These are phyloP conservation scores for Chelonus formosanus DNA, from an alignment of 2,888 invertebrate species.

Conservation along the genomic window DNA sequence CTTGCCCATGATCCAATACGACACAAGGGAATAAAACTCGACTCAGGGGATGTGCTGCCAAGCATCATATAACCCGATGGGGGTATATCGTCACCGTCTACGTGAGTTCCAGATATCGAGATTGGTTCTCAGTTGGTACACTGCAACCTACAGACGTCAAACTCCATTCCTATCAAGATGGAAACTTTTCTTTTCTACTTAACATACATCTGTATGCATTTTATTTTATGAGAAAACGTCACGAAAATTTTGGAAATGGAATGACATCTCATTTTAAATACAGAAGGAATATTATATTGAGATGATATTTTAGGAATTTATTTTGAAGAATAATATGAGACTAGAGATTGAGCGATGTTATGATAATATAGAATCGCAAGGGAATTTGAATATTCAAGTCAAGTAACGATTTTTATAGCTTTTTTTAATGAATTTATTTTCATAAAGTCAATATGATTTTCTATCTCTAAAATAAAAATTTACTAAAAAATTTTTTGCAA, in stretches of 20 bases:
- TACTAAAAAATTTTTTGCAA: too few species aligned
- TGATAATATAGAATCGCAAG: too few species aligned
- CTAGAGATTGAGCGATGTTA: too few species aligned
- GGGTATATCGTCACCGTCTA: conserved; percentile 12
- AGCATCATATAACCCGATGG: conserved; percentile 19
- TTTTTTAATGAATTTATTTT: too few species aligned
- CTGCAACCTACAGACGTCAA: conserved; percentile 18
- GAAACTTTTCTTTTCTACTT: background rate
- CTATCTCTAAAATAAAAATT: too few species aligned
- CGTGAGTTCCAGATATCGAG: conserved; percentile 28
- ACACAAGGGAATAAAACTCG: conserved; percentile 34
- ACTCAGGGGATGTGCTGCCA: conserved; percentile 29
- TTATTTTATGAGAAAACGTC: background rate
- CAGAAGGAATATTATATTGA: too few species aligned
- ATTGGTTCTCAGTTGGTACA: conserved; percentile 21
- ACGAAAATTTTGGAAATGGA: background rate
- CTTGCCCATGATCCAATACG: conserved; percentile 31
- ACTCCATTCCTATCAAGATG: conserved; percentile 4
- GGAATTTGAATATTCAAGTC: too few species aligned
- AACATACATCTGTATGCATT: background rate
- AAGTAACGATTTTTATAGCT: too few species aligned
- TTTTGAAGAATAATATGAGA: too few species aligned
- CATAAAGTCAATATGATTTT: too few species aligned
- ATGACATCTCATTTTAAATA: background rate
- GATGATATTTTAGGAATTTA: too few species aligned